Evolutionary conservation across 92 coral and sea anemone species (phyloP), one percentile per base, ranked within the genome.

Genomic region (Epizoanthus illoricatus): DNA sequence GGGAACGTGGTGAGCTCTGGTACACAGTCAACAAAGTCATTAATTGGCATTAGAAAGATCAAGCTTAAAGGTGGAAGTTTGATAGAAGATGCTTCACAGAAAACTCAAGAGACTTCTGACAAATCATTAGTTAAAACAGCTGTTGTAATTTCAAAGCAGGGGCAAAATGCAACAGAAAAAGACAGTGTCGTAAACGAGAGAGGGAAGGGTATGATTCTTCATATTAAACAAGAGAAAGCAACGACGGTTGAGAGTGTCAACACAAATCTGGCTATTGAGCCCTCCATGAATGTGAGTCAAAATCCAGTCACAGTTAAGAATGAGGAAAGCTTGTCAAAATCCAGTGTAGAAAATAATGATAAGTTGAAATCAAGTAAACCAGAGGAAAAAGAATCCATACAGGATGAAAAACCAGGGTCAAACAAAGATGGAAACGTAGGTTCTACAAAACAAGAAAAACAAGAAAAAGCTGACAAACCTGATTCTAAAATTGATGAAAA

Each of bases 11-110:
- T 23, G 40, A 63, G 85, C 78, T 85, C 81, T 20, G 97, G 93
- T 9, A 87, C 91, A n/a, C 97, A 92, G 66, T 90, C 97, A 5
- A 86, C 80, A 69, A 88, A 84, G 56, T 83, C 91, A 18, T 73
- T 92, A 90, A 90, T 92, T 59, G 92, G 97, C 62, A 36, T 91
- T 3, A 80, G 72, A 76, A 92, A 85, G 64, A 70, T 76, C 20
- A 92, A 84, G 78, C 24, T 57, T 5, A 89, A 85, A 21, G 82
- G 82, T 18, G 82, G 82, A 3, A 62, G 82, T 63, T 60, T 78
- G 45, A 42, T 78, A 41, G 82, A 70, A 41, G 82, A 70, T 5
- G 82, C 42, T 7, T 78, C 82, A 13, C 82, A 78, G 21, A 12
- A 62, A 5, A 28, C 82, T 43, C 82, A 78, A 63, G 60, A 15